A percentile compares a stretch with the other conserved stretches of the same genome.
phyloP scores from a whole-genome alignment of 2,888 invertebrate species.

The Drosophila paramelanica region DNA sequence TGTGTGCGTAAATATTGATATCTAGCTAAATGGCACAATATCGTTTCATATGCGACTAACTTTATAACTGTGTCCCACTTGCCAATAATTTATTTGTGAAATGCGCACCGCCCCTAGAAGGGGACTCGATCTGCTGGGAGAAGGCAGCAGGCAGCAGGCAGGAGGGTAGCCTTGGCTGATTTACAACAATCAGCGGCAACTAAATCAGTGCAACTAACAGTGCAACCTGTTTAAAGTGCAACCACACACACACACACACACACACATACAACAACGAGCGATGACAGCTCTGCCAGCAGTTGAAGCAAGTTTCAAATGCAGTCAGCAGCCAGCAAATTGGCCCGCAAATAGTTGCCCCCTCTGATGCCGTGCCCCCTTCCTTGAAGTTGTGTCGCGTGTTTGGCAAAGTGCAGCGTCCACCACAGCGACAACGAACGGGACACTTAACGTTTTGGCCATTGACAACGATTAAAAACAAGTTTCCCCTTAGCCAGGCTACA shows the following conservation, averaged over 20 bases:
- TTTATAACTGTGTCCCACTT: conserved; percentile 59
- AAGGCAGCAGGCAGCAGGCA: not conserved
- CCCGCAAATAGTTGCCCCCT: conserved; percentile 37
- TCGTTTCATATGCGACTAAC: conserved; percentile 19
- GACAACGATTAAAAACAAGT: conserved; percentile 80
- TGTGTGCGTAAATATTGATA: conserved; percentile 46
- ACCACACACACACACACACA: not conserved
- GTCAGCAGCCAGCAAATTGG: conserved; percentile 65
- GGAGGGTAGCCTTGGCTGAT: conserved; percentile 22
- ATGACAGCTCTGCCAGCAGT: conserved; percentile 45
- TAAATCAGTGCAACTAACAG: conserved; percentile 79
- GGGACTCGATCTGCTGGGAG: not conserved
- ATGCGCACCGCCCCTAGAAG: too few relatives aligned
- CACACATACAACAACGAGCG: not conserved
- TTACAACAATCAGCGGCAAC: conserved; percentile 62
- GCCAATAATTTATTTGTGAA: conserved; percentile 48
- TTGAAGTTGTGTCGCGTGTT: conserved; percentile 31
- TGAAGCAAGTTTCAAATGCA: conserved; percentile 64
- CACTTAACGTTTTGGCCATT: conserved; percentile 81
- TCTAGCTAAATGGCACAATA: conserved; percentile 46
- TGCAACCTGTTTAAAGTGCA: conserved; percentile 75
- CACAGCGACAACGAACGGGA: conserved; percentile 62
- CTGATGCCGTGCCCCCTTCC: too few relatives aligned
- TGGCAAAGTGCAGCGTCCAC: conserved; percentile 43
- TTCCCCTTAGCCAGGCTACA: conserved; percentile 26